These are phyloP conservation scores for Sander lucioperca DNA, from an alignment of 2,113 vertebrate genomes.

Conservation along the genomic window DNA sequence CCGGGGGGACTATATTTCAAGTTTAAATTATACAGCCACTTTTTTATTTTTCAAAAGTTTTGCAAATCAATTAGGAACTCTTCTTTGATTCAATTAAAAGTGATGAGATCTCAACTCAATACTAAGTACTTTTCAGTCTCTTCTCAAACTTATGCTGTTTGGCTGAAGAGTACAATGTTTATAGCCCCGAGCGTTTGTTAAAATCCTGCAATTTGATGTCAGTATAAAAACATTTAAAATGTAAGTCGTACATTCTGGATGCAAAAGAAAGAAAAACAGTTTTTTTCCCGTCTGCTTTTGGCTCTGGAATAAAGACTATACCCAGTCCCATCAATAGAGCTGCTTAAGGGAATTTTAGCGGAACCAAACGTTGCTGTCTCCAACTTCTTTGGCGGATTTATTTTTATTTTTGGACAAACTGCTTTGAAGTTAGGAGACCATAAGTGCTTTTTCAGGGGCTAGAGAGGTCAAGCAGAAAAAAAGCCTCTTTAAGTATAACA, in stretches of 20 bases:
- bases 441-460: constrained; percentile 6
- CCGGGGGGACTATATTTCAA: not conserved
- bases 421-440: constrained; percentile 26
- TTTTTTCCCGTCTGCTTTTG: constrained; percentile 17
- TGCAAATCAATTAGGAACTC: constrained; percentile 15
- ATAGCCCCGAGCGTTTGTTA: constrained; percentile 38
- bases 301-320: constrained; percentile 42
- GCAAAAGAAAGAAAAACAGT: not conserved
- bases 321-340: constrained; percentile 43
- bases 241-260: constrained; percentile 45
- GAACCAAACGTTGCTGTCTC: constrained; percentile 37
- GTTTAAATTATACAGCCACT: not conserved
- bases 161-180: constrained; percentile 23
- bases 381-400: constrained; percentile 27
- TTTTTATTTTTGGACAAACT: constrained; percentile 27
- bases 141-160: constrained; percentile 32
- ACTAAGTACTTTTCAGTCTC: not conserved
- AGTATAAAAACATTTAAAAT: constrained; percentile 36
- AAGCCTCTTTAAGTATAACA: constrained; percentile 2
- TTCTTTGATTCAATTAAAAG: constrained; percentile 36
- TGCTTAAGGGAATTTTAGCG: constrained; percentile 37
- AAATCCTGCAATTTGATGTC: constrained; percentile 35
- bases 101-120: constrained; percentile 5
- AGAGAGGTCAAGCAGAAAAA: constrained; percentile 35
- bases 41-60: not conserved